Evolutionary conservation across 1,140 invertebrate genomes (phyloP), one percentile per base, ranked within the genome.

Genomic region (Papilio machaon): DNA sequence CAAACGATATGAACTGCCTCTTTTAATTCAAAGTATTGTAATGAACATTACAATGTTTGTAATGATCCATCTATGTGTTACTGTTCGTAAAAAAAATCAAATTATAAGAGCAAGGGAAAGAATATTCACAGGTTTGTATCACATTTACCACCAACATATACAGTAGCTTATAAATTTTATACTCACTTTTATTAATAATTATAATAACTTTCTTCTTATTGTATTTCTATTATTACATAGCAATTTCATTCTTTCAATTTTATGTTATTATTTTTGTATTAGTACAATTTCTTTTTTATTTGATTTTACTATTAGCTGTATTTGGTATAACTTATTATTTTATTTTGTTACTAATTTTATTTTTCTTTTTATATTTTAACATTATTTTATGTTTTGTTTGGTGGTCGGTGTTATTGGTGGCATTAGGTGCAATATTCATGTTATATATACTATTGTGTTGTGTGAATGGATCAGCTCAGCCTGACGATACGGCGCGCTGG

Each of bases 31-130:
- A 96, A 99, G 98, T 95, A 96, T 99, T 90, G 96, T 99, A 43
- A 99, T 99, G 99, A 99, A 99, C 91, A 91, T 97, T 46, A 97
- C 98, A 83, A 99, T 99, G 99, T 96, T 99, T 90, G 95, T 97
- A 35, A 98, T 99, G 97, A 97, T 99, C 83, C 97, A 98, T 93
- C 95, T 99, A 17, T 99, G 99, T 95, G 97, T 99, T 43, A 96
- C 96, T 90, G 97, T 99, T 80, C 97, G 96, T 88, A 97, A 97
- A 91, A 97, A 97, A 93, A 98, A 97, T 89, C 97, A 98, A 91
- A 96, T 98, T 67, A 95, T 96, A 82, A 96, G 97, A 94, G 95
- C 96, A 47, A 96, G 97, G 85, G 97, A 98, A 87, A 95, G 97
- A 90, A 96, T 97, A 88, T 98, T 99, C 92, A 97, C 97, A 95